Evolutionary conservation across 2,888 invertebrate species (phyloP).

Genomic region (Drosophila melanosoma): DNA sequence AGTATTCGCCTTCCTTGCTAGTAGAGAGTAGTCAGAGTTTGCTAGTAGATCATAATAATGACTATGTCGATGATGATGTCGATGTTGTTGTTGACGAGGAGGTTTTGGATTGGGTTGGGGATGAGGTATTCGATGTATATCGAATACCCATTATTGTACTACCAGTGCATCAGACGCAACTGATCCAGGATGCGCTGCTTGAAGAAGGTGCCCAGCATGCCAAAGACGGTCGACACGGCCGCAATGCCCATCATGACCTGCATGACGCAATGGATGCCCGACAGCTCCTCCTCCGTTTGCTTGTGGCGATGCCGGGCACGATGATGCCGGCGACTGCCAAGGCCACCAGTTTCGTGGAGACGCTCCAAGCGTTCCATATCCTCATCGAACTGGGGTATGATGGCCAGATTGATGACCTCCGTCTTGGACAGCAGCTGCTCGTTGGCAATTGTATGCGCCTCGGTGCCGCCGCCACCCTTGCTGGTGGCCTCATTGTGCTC

Average conservation of each 20-base stretch:
- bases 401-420: slow-evolving; percentile 85
- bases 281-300: slow-evolving; percentile 83
- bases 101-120: slow-evolving; percentile 9
- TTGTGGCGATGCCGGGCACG: slow-evolving; percentile 83
- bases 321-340: slow-evolving; percentile 81
- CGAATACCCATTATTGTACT: slow-evolving; percentile 82
- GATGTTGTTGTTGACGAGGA: slow-evolving; percentile 22
- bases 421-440: slow-evolving; percentile 84
- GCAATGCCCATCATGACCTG: slow-evolving; percentile 85
- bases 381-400: slow-evolving; percentile 85
- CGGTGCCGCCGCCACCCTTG: slow-evolving; percentile 57
- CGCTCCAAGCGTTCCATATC: slow-evolving; percentile 84
- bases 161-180: slow-evolving; percentile 85
- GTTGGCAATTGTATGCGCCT: slow-evolving; percentile 79
- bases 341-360: slow-evolving; percentile 79
- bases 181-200: slow-evolving; percentile 85
- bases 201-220: slow-evolving; percentile 85
- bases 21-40: slow-evolving; percentile 15
- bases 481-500: slow-evolving; percentile 66
- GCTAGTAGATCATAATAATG: slow-evolving; percentile 16
- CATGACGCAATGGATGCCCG: slow-evolving; percentile 85
- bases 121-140: slow-evolving; percentile 67
- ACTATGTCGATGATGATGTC: slow-evolving; percentile 16
- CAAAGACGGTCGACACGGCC: slow-evolving; percentile 85
- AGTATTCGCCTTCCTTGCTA: slow-evolving; percentile 33